Conservation (phyloP, 1,140 invertebrate genomes). For the Trinorchestia longiramus region DNA sequence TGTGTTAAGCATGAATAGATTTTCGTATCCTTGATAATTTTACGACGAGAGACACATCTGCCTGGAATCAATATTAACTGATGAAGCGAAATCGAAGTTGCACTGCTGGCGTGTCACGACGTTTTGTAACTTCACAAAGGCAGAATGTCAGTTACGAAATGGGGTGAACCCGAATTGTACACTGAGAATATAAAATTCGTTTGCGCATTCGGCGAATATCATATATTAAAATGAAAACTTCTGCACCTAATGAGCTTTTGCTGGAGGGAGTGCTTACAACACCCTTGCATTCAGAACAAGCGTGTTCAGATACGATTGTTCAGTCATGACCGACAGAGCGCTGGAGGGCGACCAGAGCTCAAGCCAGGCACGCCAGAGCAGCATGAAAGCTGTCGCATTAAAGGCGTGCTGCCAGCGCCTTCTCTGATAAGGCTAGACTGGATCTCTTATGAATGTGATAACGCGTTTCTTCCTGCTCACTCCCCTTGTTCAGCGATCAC, state of each 20-base stretch:
- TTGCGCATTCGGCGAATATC: not conserved
- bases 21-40: no score
- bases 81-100: no score
- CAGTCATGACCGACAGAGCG: not conserved
- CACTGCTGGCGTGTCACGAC: not conserved
- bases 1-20: not conserved
- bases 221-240: not conserved
- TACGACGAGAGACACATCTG: no score
- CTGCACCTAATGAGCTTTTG: not conserved
- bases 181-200: not conserved
- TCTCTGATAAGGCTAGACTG: not conserved
- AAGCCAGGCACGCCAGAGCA: not conserved
- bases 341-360: not conserved
- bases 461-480: not conserved
- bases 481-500: not conserved
- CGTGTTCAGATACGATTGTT: not conserved
- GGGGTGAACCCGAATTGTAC: not conserved
- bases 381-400: conserved; percentile 16
- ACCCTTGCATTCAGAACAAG: not conserved
- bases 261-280: not conserved
- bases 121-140: not conserved
- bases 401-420: not conserved
- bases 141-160: not conserved
- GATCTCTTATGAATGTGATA: conserved; percentile 8
- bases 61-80: no score